Evolutionary conservation across 2,113 vertebrate species (phyloP).

Genomic region (Uropsilus gracilis): DNA sequence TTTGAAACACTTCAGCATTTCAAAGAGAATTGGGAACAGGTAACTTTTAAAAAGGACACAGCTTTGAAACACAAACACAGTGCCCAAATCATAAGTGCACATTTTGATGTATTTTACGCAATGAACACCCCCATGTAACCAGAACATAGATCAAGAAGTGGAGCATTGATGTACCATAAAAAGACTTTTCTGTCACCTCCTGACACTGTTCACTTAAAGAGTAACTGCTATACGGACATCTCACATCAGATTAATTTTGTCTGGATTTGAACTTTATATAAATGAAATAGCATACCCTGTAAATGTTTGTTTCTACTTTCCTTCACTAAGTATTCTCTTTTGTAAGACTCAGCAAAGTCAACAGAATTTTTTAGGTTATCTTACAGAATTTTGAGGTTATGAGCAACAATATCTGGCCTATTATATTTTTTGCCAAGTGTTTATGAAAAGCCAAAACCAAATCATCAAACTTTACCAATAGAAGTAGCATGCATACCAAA

Average conservation of each 20-base stretch:
- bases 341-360: neutral
- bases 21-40: neutral
- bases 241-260: neutral
- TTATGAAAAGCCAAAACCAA: constrained; percentile 28
- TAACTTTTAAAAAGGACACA: neutral
- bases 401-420: neutral
- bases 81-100: neutral
- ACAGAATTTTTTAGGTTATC: too few species aligned
- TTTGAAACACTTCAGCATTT: neutral
- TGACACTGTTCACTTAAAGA: neutral
- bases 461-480: neutral
- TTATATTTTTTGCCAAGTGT: neutral
- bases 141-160: neutral
- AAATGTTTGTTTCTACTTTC: neutral
- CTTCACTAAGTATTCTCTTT: constrained; percentile 10
- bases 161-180: neutral
- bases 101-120: neutral
- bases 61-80: neutral
- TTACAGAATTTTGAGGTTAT: neutral
- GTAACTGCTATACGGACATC: neutral
- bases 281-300: neutral
- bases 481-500: neutral
- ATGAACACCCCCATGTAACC: neutral
- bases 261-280: neutral
- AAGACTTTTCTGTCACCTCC: neutral